A percentile compares a stretch with the other conserved stretches of the same genome.
Conservation (phyloP, 2,113 vertebrate genomes). For the Rhynchomys soricoides region DNA sequence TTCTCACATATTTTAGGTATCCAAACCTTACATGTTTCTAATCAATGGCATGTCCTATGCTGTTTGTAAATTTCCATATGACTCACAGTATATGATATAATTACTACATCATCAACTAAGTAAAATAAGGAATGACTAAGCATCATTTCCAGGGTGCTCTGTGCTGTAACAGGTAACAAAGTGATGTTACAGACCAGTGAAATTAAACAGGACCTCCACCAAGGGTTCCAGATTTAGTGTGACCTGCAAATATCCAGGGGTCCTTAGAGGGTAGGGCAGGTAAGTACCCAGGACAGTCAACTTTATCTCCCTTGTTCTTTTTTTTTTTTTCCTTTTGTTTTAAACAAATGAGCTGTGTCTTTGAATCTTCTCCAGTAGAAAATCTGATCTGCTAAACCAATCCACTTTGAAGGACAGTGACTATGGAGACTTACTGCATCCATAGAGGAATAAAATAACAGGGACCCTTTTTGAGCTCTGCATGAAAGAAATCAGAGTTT, state of each 20-base stretch:
- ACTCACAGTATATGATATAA: not conserved
- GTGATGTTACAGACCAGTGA: not conserved
- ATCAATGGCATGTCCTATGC: not conserved
- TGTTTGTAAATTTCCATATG: not conserved
- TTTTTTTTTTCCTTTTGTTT: not conserved
- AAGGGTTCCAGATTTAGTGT: not conserved
- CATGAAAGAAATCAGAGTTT: not conserved
- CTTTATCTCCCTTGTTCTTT: not conserved
- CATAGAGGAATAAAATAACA: not conserved
- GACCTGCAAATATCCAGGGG: not conserved
- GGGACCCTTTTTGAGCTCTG: not conserved
- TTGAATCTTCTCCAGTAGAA: not conserved
- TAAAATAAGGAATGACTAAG: not conserved
- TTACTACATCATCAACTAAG: not conserved
- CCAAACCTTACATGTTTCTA: not conserved
- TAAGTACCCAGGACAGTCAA: not conserved
- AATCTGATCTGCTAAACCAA: not conserved
- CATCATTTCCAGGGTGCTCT: not conserved
- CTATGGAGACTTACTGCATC: not conserved
- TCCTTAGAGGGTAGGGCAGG: not conserved
- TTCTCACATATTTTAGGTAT: not conserved
- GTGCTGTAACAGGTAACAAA: not conserved
- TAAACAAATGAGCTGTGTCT: not conserved
- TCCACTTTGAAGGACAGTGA: slow-evolving; percentile 43
- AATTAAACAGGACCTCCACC: not conserved